Conservation (phyloP, 2,888 invertebrate genomes). For the Callyntrura sp. region DNA sequence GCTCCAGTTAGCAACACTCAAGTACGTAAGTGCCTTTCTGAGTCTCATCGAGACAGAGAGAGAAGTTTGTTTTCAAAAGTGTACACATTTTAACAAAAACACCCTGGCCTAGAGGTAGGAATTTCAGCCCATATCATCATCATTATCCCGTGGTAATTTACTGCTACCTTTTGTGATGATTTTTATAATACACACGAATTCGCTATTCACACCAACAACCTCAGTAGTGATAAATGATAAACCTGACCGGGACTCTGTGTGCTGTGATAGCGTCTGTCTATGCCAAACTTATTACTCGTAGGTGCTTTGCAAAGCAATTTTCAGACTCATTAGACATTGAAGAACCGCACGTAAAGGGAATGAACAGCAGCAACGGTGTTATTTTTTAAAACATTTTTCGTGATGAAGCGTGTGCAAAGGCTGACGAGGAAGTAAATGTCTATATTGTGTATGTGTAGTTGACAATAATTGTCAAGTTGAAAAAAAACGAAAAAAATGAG, state of each 20-base stretch:
- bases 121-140: neutral
- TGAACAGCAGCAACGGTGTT: neutral
- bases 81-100: neutral
- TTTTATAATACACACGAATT: neutral
- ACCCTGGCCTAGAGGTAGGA: neutral
- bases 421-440: neutral
- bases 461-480: neutral
- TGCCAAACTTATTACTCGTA: too few species aligned
- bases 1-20: conserved; percentile 46
- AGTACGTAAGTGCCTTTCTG: neutral
- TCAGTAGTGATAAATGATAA: too few species aligned
- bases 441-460: neutral
- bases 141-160: neutral
- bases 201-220: too few species aligned
- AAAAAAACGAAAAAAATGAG: neutral
- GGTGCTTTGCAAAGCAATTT: conserved; percentile 23
- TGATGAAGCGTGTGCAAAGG: neutral
- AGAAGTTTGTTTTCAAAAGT: neutral
- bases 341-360: conserved; percentile 8
- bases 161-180: neutral
- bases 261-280: too few species aligned
- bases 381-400: neutral
- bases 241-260: too few species aligned
- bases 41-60: neutral
- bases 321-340: conserved; percentile 48